These are phyloP conservation scores for Tetranychus urticae DNA, from an alignment of 1,140 invertebrate species.

Conservation along the genomic window DNA sequence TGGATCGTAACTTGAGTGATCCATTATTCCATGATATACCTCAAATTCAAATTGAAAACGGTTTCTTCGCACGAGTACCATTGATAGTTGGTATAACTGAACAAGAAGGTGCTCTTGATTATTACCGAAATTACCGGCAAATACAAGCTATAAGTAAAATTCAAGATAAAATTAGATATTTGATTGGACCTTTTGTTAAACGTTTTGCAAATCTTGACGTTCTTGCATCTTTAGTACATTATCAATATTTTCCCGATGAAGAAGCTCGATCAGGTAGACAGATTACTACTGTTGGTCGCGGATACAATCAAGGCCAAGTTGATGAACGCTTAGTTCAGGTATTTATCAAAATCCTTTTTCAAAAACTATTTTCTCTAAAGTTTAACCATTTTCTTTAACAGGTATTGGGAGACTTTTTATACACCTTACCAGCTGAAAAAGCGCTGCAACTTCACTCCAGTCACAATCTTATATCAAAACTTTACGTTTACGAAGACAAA, in stretches of 20 bases:
- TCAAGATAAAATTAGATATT: conserved; percentile 4
- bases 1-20: conserved; percentile 17
- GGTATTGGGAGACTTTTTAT: conserved; percentile 8
- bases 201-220: conserved; percentile 7
- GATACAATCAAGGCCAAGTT: background rate
- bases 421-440: conserved; percentile 2
- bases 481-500: conserved; percentile 4
- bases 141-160: background rate
- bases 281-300: background rate
- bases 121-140: background rate
- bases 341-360: background rate
- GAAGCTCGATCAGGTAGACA: background rate
- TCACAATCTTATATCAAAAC: background rate
- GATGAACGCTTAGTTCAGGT: background rate
- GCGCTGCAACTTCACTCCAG: conserved; percentile 1
- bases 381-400: background rate
- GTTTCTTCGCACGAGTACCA: conserved; percentile 16
- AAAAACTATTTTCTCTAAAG: too few species aligned
- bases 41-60: conserved; percentile 14
- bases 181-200: conserved; percentile 8
- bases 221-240: conserved; percentile 3
- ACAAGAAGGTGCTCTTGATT: conserved; percentile 10
- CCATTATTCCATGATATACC: conserved; percentile 17
- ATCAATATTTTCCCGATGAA: conserved; percentile 6
- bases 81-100: conserved; percentile 19